These are phyloP conservation scores for Propithecus coquereli DNA, from an alignment of 2,113 vertebrate species.

Conservation along the genomic window DNA sequence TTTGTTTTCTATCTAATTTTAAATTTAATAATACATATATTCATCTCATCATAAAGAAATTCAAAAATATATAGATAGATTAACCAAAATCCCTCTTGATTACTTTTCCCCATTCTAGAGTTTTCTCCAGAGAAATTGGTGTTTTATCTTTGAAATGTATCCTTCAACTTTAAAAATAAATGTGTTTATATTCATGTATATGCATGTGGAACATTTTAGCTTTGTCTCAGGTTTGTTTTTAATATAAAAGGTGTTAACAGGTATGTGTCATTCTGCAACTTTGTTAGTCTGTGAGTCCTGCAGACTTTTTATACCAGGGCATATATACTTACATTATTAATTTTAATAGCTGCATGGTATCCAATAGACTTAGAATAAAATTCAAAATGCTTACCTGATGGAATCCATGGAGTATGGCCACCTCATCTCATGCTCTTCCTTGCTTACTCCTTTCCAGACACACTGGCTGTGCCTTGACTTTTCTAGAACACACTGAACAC, in stretches of 20 bases:
- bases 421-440: neutral
- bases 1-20: neutral
- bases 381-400: neutral
- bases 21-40: neutral
- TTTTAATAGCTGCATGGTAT: neutral
- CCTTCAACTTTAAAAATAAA: neutral
- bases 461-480: neutral
- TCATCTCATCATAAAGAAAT: slow-evolving; percentile 1
- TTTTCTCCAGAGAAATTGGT: neutral
- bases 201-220: neutral
- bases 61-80: neutral
- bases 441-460: neutral
- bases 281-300: neutral
- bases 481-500: neutral
- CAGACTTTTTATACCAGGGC: neutral
- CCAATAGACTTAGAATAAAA: neutral
- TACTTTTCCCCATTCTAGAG: neutral
- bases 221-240: neutral
- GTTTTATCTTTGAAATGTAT: slow-evolving; percentile 6
- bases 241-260: neutral
- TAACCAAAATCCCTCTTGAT: neutral
- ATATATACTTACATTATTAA: neutral
- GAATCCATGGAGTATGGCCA: fast-evolving
- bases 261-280: neutral
- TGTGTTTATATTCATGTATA: neutral